Percentiles rank a stretch among this genome's conserved stretches.
These are phyloP conservation scores for Axinella damicornis DNA, from an alignment of 37 sponge, comb jelly and placozoan genomes.

Conservation along the genomic window DNA sequence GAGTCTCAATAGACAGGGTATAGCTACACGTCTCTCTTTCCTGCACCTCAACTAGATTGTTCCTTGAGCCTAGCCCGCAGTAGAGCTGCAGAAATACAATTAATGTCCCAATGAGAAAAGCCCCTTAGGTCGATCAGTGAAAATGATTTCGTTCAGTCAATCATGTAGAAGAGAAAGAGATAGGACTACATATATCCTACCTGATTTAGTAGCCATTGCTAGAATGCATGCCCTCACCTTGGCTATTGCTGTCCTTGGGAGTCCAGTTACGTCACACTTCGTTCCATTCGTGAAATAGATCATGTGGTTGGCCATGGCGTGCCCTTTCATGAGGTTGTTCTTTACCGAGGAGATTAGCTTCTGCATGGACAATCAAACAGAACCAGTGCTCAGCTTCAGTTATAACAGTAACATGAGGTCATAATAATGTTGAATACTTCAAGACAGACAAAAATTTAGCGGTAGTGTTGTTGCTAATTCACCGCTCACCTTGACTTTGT, in stretches of 20 bases:
- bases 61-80: conserved; percentile 16
- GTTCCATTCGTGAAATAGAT: conserved; percentile 61
- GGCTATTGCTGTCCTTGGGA: conserved; percentile 44
- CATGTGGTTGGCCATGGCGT: conserved; percentile 18
- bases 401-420: too few relatives aligned
- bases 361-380: too few relatives aligned
- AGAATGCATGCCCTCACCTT: conserved; percentile 54
- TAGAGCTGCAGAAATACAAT: not conserved
- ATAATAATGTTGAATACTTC: too few relatives aligned
- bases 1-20: conserved; percentile 23
- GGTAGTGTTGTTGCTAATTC: too few relatives aligned
- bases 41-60: conserved; percentile 30
- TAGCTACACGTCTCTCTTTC: conserved; percentile 68
- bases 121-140: too few relatives aligned
- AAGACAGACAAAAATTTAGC: too few relatives aligned
- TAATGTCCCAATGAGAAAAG: not conserved
- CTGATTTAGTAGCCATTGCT: too few relatives aligned
- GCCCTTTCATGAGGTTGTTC: not conserved
- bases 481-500: conserved; percentile 12
- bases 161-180: not conserved
- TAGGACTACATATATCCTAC: too few relatives aligned
- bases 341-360: not conserved
- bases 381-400: too few relatives aligned
- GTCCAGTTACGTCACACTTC: conserved; percentile 51
- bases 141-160: too few relatives aligned